phyloP scores from a whole-genome alignment of 2,113 vertebrate genomes.

The Hyperopisus bebe region DNA sequence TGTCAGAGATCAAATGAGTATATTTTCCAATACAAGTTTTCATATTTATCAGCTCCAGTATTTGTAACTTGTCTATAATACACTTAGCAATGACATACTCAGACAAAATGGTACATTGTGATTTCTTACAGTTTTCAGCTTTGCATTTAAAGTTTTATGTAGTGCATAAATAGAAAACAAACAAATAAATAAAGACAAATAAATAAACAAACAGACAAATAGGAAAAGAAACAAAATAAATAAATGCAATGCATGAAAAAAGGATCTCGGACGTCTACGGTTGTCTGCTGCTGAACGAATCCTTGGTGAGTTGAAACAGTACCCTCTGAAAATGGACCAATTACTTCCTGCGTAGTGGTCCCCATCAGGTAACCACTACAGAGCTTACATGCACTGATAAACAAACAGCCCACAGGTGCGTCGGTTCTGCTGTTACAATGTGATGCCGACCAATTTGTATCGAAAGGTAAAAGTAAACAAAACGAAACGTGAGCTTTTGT shows the following conservation, averaged over 20 bases:
- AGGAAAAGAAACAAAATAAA: neutral
- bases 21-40: neutral
- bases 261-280: neutral
- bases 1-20: neutral
- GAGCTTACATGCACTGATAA: neutral
- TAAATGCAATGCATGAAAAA: neutral
- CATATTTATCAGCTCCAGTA: neutral
- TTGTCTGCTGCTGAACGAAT: neutral
- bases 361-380: neutral
- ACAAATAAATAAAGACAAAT: neutral
- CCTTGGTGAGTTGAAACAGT: neutral
- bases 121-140: neutral
- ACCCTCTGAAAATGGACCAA: neutral
- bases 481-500: neutral
- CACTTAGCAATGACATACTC: neutral
- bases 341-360: neutral
- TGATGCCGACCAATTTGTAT: neutral
- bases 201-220: neutral
- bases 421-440: neutral
- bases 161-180: neutral
- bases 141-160: neutral
- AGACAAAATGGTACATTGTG: neutral
- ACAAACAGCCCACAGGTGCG: conserved; percentile 1
- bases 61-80: neutral
- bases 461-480: neutral